Conservation (phyloP, 2,797 vertebrate genomes). For the Spea hammondii region DNA sequence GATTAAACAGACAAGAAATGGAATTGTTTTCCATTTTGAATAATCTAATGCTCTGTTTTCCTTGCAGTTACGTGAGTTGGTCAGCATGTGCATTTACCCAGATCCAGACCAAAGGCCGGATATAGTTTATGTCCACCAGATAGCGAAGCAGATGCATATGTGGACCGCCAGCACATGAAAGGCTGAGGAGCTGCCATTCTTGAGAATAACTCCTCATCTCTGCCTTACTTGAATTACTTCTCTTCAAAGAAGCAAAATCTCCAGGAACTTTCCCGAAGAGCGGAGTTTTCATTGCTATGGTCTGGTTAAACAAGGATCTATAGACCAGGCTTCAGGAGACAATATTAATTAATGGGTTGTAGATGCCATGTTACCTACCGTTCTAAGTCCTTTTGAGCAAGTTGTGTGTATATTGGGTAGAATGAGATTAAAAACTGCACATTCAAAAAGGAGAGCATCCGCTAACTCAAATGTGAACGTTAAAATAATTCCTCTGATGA, state of each 20-base stretch:
- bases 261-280: slow-evolving; percentile 49
- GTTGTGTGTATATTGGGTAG: slow-evolving; percentile 66
- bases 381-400: slow-evolving; percentile 64
- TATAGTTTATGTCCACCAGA: slow-evolving; percentile 85
- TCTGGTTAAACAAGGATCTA: slow-evolving; percentile 59
- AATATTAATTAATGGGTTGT: slow-evolving; percentile 47
- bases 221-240: slow-evolving; percentile 68
- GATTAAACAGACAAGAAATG: no score
- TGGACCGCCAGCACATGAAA: slow-evolving; percentile 86
- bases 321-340: slow-evolving; percentile 20
- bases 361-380: slow-evolving; percentile 59
- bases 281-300: slow-evolving; percentile 55
- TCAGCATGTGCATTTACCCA: slow-evolving; percentile 89
- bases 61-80: slow-evolving; percentile 82
- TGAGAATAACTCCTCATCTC: slow-evolving; percentile 56
- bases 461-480: slow-evolving; percentile 71
- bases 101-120: slow-evolving; percentile 85
- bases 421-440: slow-evolving; percentile 48
- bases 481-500: slow-evolving; percentile 65
- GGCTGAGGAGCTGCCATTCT: accelerated
- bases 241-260: slow-evolving; percentile 61
- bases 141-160: slow-evolving; percentile 86
- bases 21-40: no score
- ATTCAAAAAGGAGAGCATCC: slow-evolving; percentile 44
- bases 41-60: not conserved